Conservation (phyloP, 2,113 vertebrate species). For the Ammodytes marinus region DNA sequence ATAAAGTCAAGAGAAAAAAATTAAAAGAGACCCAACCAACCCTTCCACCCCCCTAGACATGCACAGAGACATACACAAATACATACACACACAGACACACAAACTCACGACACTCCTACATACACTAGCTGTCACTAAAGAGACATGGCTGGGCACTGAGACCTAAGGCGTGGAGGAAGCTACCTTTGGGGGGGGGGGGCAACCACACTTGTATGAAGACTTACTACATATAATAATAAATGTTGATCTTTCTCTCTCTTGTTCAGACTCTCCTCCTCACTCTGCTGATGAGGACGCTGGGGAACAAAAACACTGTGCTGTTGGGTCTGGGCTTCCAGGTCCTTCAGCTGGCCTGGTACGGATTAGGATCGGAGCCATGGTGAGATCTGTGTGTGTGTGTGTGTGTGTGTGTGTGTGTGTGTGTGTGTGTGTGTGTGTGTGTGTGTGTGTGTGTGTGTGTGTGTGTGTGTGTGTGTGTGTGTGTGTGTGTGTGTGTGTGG, state of each 20-base stretch:
- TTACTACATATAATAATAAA: neutral
- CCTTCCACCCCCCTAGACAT: no score
- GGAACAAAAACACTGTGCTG: slow-evolving; percentile 94
- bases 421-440: neutral
- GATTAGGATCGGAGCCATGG: slow-evolving; percentile 94
- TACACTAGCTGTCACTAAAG: no score
- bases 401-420: slow-evolving; percentile 19
- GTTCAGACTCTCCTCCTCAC: slow-evolving; percentile 91
- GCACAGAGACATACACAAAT: no score
- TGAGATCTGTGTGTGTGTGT: slow-evolving; percentile 76
- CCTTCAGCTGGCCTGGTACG: slow-evolving; percentile 94
- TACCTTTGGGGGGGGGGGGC: no score
- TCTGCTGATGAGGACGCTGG: slow-evolving; percentile 91
- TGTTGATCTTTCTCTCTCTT: neutral
- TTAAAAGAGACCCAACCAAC: no score
- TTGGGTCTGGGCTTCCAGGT: slow-evolving; percentile 94
- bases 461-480: neutral
- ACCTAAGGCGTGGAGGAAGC: no score
- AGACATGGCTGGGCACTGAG: no score
- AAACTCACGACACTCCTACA: no score
- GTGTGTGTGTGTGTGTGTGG: slow-evolving; percentile 39
- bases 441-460: neutral
- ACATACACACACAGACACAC: no score
- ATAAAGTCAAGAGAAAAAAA: no score
- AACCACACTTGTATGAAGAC: no score